These are phyloP conservation scores for Oryzias javanicus DNA, from an alignment of 2,113 vertebrate species.

Conservation along the genomic window DNA sequence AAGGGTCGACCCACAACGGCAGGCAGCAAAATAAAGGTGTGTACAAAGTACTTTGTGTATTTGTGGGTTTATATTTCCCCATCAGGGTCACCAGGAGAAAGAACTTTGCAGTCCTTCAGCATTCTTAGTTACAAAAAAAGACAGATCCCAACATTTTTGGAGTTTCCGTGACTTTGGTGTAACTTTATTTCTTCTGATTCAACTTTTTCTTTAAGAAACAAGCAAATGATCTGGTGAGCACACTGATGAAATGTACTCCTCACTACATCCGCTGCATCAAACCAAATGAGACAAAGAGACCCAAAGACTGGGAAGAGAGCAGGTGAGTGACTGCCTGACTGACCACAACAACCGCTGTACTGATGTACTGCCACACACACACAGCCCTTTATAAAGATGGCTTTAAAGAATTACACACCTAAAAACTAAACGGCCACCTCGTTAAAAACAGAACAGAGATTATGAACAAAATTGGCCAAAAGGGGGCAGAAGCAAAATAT, in stretches of 20 bases:
- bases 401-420: too few relatives aligned
- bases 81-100: slow-evolving; percentile 16
- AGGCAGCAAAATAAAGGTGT: slow-evolving; percentile 97
- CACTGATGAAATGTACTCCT: slow-evolving; percentile 96
- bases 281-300: slow-evolving; percentile 96
- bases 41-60: not conserved
- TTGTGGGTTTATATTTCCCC: slow-evolving; percentile 4
- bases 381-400: too few relatives aligned
- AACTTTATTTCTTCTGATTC: slow-evolving; percentile 8
- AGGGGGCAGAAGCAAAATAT: too few relatives aligned
- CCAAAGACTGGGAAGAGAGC: slow-evolving; percentile 96
- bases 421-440: too few relatives aligned
- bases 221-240: slow-evolving; percentile 96
- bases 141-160: not conserved
- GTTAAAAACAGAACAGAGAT: too few relatives aligned
- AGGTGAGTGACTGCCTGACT: slow-evolving; percentile 80
- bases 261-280: slow-evolving; percentile 99
- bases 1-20: slow-evolving; percentile 96
- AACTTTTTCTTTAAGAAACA: slow-evolving; percentile 83
- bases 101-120: slow-evolving; percentile 16
- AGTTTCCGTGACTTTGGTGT: not conserved
- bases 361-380: not conserved
- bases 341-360: not conserved
- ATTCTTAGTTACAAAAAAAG: not conserved
- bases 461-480: too few relatives aligned